Conservation (phyloP, 2,797 vertebrate species). For the Pelochelys cantorii region DNA sequence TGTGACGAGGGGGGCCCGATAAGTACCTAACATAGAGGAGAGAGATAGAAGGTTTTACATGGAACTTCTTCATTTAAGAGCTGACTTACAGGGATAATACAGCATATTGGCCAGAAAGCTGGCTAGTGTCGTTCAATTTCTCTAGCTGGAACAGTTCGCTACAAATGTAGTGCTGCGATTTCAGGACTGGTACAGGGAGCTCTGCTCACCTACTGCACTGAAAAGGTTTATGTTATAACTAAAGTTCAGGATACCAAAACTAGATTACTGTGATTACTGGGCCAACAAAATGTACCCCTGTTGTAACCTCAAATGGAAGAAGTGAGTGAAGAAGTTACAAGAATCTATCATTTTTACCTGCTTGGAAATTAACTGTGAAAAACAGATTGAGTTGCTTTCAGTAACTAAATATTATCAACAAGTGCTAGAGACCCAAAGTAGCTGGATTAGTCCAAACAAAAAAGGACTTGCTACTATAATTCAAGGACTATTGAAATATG, state of each 20-base stretch:
- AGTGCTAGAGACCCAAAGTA: background rate
- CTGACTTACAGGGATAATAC: background rate
- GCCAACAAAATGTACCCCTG: background rate
- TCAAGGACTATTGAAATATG: background rate
- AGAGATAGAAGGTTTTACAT: accelerated
- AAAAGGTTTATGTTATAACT: accelerated
- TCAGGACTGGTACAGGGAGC: accelerated
- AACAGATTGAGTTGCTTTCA: background rate
- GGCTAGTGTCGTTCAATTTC: background rate
- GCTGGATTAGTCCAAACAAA: background rate
- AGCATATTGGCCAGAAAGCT: background rate
- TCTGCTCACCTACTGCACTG: accelerated
- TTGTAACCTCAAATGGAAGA: background rate
- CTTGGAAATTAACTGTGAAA: background rate
- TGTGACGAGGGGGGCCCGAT: background rate
- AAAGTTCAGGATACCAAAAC: background rate
- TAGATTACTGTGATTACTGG: accelerated
- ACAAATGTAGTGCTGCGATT: accelerated
- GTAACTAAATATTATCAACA: background rate
- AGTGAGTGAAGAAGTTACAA: background rate
- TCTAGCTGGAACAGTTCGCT: background rate
- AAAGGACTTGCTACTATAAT: background rate
- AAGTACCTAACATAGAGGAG: background rate
- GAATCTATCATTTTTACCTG: background rate
- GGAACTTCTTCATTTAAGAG: accelerated